These are phyloP conservation scores for Dendroctonus ponderosae DNA, from an alignment of 1,140 invertebrate genomes.

Conservation along the genomic window DNA sequence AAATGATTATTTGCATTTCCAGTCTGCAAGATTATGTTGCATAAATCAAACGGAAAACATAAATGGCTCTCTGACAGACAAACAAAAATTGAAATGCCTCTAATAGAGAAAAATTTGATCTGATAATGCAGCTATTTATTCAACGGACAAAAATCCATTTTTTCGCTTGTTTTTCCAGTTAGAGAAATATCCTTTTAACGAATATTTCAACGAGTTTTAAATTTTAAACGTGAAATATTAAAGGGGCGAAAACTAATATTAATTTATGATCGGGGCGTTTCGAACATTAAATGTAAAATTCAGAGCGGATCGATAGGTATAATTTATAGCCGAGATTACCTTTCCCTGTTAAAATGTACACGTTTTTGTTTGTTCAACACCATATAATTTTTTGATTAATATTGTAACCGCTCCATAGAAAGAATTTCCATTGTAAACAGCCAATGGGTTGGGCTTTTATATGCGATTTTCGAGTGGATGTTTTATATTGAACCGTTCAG, in stretches of 20 bases:
- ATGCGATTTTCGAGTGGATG: too few relatives aligned
- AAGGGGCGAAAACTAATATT: constrained; percentile 29
- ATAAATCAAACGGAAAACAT: too few relatives aligned
- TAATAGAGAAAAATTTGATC: too few relatives aligned
- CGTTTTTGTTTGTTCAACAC: constrained; percentile 26
- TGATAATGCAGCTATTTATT: background rate
- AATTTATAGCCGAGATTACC: constrained; percentile 27
- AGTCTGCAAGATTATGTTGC: too few relatives aligned
- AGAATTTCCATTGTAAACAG: background rate
- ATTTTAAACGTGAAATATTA: constrained; percentile 28
- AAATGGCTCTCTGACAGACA: too few relatives aligned
- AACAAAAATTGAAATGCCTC: too few relatives aligned
- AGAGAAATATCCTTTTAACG: constrained; percentile 2
- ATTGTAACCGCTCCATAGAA: constrained; percentile 5
- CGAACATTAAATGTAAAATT: constrained; percentile 28
- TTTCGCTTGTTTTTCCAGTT: background rate
- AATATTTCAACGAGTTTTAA: constrained; percentile 23
- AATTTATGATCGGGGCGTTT: constrained; percentile 25
- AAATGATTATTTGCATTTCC: too few relatives aligned
- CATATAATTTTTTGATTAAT: constrained; percentile 28
- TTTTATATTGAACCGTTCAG: too few relatives aligned
- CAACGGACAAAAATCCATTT: background rate
- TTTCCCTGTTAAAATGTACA: constrained; percentile 30
- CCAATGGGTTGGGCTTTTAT: too few relatives aligned
- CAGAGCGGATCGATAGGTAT: constrained; percentile 19